phyloP scores from a whole-genome alignment of 1,140 invertebrate species.

The Armadillidium nasatum region DNA sequence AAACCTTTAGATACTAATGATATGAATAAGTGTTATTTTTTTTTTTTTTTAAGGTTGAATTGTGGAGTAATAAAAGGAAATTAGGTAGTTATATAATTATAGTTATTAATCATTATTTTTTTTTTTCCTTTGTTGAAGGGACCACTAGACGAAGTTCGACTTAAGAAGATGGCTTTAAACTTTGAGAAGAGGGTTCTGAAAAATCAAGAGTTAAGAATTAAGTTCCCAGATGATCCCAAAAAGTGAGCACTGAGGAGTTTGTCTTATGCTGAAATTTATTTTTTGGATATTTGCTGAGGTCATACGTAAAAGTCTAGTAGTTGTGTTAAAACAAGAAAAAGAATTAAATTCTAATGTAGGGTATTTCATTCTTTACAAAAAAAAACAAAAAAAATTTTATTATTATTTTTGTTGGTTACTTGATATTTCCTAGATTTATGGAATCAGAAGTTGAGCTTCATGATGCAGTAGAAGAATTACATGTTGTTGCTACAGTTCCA shows the following conservation, averaged over 20 bases:
- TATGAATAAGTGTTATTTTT: too few relatives aligned
- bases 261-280: too few relatives aligned
- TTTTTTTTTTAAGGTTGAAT: too few relatives aligned
- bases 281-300: too few relatives aligned
- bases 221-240: conserved; percentile 93
- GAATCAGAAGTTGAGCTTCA: conserved; percentile 96
- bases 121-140: conserved; percentile 12
- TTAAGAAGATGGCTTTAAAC: conserved; percentile 81
- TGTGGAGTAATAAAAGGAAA: too few relatives aligned
- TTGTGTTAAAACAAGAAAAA: neutral
- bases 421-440: conserved; percentile 98
- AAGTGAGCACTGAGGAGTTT: conserved; percentile 55
- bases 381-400: too few relatives aligned
- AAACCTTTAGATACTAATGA: too few relatives aligned
- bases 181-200: conserved; percentile 92
- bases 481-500: conserved; percentile 88
- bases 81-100: too few relatives aligned
- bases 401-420: conserved; percentile 37
- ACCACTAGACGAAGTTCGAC: conserved; percentile 73
- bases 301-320: neutral
- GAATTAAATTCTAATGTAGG: too few relatives aligned
- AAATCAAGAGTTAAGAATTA: conserved; percentile 98
- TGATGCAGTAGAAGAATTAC: conserved; percentile 86
- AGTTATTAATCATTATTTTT: too few relatives aligned
- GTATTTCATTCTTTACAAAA: neutral